Base-by-base conservation (phyloP, 37 sponge, comb jelly and placozoan genomes). In the Cliona cf. orientalis region DNA sequence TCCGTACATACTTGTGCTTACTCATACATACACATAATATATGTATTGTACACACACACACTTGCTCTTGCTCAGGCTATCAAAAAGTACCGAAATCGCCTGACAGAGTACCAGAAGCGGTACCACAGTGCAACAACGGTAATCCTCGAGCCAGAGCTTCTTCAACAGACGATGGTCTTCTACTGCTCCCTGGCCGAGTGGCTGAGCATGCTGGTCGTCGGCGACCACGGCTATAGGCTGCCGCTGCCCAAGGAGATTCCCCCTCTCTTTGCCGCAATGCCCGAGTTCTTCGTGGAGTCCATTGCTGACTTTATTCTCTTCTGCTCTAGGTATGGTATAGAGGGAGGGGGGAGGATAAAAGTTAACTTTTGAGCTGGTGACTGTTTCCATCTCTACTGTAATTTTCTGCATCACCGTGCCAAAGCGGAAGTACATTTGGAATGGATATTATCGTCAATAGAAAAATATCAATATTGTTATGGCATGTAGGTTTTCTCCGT, bases 221-320 rank as follows among this genome's bases (percentile, higher is more conserved):
- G 59, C 14, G 56, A 53, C 11, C 56, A 45, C 34, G 56, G 78
- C 66, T 56, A 25, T 5, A 58, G 22, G 26, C 70, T 84, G 22
- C 80, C 85, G 34, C 41, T 74, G 34, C 62, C 78, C 1, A 42
- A 78, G 0, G 79, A 72, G 34, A 68, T 82, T 42, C 92, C 92
- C 7, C 17, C 76, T 25, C 66, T 69, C 5, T 91, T 97, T 80
- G 83, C 90, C 31, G 69, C 87, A 25, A 42, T 97, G 5, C 98
- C 98, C 4, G 96, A 98, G 84, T 98, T 80, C 86, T 89, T 85
- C 60, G 55, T 95, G 63, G 91, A 95, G 34, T 92, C 93, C 72
- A 91, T 93, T 35, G 84, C 84, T 37, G 99, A 98, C 58, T 90
- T 93, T 39, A 28, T 94, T 11, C 49, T 94, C 35, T 88, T 91